Conservation (phyloP, 2,113 vertebrate species). For the Rattus norvegicus region DNA sequence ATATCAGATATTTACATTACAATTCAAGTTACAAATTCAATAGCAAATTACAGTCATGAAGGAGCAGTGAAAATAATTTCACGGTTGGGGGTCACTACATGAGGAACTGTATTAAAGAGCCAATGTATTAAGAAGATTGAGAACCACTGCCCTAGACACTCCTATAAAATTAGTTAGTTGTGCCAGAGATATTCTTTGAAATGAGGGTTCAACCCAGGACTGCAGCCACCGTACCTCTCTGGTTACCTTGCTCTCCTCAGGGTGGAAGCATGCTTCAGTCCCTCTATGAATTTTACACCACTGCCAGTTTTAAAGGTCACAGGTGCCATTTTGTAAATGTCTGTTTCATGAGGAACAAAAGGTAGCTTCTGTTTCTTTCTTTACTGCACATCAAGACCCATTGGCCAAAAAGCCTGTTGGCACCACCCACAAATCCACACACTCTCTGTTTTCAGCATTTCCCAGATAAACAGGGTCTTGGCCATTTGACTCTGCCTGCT, state of each 20-base stretch:
- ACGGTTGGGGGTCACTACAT: neutral
- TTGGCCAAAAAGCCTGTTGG: neutral
- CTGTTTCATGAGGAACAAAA: neutral
- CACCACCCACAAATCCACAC: neutral
- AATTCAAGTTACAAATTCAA: neutral
- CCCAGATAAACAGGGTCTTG: neutral
- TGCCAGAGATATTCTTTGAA: neutral
- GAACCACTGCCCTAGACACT: neutral
- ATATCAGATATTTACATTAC: neutral
- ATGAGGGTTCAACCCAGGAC: neutral
- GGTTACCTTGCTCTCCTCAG: neutral
- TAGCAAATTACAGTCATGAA: neutral
- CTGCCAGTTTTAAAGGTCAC: neutral
- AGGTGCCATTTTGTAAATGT: neutral
- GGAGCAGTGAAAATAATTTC: neutral
- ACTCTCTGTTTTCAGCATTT: neutral
- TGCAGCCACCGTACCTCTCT: neutral
- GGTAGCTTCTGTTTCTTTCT: neutral
- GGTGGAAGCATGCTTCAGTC: neutral
- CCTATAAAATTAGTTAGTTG: neutral
- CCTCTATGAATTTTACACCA: neutral
- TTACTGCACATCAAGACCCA: neutral
- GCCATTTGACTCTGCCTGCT: neutral
- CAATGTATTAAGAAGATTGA: neutral
- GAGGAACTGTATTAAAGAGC: neutral